phyloP scores from a whole-genome alignment of 2,797 vertebrate genomes.

The Coccyzus lansbergi region DNA sequence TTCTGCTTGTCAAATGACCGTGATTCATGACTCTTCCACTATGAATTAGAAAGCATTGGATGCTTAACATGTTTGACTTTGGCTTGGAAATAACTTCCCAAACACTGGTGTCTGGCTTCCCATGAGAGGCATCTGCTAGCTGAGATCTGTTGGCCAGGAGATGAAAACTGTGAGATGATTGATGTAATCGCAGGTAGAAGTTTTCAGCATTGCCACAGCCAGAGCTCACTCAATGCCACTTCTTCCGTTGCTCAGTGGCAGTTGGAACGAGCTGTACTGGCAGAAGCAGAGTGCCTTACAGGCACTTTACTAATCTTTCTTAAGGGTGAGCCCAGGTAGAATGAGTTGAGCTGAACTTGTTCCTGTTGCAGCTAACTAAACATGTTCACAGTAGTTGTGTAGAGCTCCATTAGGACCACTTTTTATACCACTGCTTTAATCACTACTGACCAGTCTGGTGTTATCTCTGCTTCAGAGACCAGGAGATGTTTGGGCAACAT shows the following conservation, averaged over 20 bases:
- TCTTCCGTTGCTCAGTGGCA: not conserved
- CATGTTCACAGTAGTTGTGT: not conserved
- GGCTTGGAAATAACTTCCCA: not conserved
- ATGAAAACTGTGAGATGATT: not conserved
- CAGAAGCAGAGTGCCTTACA: not conserved
- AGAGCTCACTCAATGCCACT: not conserved
- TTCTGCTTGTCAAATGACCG: too few species aligned
- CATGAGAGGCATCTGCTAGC: not conserved
- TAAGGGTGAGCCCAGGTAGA: not conserved
- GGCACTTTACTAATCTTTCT: not conserved
- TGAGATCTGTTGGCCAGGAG: not conserved
- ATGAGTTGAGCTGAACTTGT: not conserved
- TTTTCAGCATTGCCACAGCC: not conserved
- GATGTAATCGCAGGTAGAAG: not conserved
- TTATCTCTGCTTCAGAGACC: not conserved
- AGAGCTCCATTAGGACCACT: not conserved
- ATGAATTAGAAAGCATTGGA: not conserved
- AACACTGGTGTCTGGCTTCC: not conserved
- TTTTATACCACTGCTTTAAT: not conserved
- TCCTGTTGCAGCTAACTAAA: not conserved
- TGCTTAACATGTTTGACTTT: not conserved
- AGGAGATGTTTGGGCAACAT: not conserved
- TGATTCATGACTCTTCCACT: not conserved
- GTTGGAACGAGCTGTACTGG: not conserved
- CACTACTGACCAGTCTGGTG: not conserved